A percentile compares a stretch with the other conserved stretches of the same genome.
Conservation (phyloP, 1,140 invertebrate genomes). For the Scaptomyza pallida region DNA sequence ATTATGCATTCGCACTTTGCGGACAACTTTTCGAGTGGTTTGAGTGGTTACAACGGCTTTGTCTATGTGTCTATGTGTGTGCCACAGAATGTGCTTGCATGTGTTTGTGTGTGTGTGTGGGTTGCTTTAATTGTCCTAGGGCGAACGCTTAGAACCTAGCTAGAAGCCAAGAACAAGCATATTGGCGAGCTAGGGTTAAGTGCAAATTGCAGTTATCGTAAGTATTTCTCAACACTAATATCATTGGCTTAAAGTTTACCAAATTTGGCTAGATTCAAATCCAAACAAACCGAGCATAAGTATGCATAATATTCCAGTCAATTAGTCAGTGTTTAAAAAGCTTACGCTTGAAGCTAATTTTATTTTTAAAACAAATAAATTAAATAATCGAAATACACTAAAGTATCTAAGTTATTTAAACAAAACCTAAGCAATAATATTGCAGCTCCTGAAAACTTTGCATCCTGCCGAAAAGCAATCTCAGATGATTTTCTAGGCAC, state of each 20-base stretch:
- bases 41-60: conserved; percentile 59
- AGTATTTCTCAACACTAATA: conserved; percentile 44
- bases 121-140: conserved; percentile 67
- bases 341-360: no score
- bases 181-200: conserved; percentile 67
- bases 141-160: not conserved
- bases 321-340: not conserved
- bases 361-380: no score
- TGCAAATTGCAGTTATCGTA: conserved; percentile 83
- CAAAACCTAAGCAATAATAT: not conserved
- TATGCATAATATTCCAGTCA: not conserved
- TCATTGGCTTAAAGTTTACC: conserved; percentile 16
- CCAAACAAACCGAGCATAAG: not conserved
- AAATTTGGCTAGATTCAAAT: not conserved
- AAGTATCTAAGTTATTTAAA: no score
- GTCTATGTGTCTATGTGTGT: conserved; percentile 23
- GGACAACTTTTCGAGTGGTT: conserved; percentile 80
- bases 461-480: not conserved
- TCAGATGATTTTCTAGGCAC: conserved; percentile 8
- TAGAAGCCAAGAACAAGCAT: conserved; percentile 16
- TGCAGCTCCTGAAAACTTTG: not conserved
- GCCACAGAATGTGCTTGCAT: conserved; percentile 3
- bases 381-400: no score
- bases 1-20: conserved; percentile 84
- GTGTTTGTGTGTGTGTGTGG: conserved; percentile 8